Base-by-base conservation (phyloP, 2,113 vertebrate species). In the Indicator maculatus region DNA sequence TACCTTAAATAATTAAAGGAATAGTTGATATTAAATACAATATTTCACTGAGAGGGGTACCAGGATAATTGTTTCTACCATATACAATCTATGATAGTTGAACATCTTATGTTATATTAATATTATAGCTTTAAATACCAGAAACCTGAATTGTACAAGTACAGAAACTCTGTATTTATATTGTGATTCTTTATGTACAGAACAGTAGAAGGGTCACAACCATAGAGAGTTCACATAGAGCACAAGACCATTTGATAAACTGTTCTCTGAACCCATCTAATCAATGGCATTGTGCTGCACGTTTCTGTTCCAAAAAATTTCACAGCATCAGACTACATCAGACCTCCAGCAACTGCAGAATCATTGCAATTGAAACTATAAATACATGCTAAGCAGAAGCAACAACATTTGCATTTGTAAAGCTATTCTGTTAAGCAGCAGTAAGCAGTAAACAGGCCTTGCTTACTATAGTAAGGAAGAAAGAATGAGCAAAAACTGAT, bases 321-420 rank as follows among this genome's bases (percentile, higher is more conserved):
- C 39, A 61, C 41, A 82, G 39, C 64, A 80, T 77, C 21, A 60
- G 56, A 85, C 53, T 82, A 79, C 50, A 82, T 72, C 39, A 86
- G 56, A 76, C 28, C 89, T 75, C 83, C 41, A 74, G 75, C 71
- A 89, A 88, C 64, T 55, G 60, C 55, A 87, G 52, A 28, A 80
- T 45, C 88, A 83, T 14, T 74, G 64, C 36, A 89, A 76, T 73
- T 79, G 70, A 63, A 61, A 83, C 36, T 60, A 70, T 53, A 89
- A 86, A 80, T 19, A n/a, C n/a, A 52, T 33, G 75, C 59, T 91
- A 93, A 89, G 82, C 44, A 93, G 67, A 80, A 88, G 87, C 17
- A 58, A 80, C 23, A 56, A 13, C 31, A 67, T 85, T 89, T 83
- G 71, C 55, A 83, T 86, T 85, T 91, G 82, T 61, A 89, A 91